phyloP scores from a whole-genome alignment of 1,140 invertebrate genomes.

The Trachelipus rathkii region DNA sequence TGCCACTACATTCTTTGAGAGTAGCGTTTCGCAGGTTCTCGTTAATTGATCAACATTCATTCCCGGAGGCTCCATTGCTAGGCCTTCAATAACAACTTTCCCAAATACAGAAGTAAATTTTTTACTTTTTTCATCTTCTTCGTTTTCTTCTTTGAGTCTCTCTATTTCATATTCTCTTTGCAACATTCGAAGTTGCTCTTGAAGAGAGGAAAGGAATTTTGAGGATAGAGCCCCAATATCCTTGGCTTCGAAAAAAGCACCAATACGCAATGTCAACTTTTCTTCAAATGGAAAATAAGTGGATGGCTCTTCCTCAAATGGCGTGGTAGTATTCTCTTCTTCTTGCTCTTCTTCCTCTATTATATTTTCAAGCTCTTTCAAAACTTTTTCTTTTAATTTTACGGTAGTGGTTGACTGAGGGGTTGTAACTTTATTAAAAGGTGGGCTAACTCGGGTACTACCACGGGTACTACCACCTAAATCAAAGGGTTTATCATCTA shows the following conservation, averaged over 20 bases:
- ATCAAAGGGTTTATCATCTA: background rate
- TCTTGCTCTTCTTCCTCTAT: background rate
- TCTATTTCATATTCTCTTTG: background rate
- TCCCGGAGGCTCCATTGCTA: background rate
- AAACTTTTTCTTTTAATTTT: background rate
- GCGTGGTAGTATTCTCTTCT: background rate
- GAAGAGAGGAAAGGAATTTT: background rate
- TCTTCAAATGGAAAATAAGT: background rate
- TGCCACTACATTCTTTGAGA: background rate
- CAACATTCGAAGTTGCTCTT: background rate
- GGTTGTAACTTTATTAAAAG: background rate
- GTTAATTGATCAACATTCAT: background rate
- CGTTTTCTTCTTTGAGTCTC: background rate
- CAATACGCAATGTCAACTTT: background rate
- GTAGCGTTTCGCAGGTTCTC: background rate
- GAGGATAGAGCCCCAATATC: background rate
- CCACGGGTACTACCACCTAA: background rate
- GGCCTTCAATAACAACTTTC: background rate
- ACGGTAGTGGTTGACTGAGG: background rate
- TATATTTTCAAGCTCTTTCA: background rate
- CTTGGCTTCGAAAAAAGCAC: background rate
- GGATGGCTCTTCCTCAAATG: background rate
- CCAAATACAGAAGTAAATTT: background rate
- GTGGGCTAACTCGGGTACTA: background rate
- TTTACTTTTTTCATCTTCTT: background rate